phyloP scores from a whole-genome alignment of 2,797 vertebrate genomes.

The Sorex maritimensis region DNA sequence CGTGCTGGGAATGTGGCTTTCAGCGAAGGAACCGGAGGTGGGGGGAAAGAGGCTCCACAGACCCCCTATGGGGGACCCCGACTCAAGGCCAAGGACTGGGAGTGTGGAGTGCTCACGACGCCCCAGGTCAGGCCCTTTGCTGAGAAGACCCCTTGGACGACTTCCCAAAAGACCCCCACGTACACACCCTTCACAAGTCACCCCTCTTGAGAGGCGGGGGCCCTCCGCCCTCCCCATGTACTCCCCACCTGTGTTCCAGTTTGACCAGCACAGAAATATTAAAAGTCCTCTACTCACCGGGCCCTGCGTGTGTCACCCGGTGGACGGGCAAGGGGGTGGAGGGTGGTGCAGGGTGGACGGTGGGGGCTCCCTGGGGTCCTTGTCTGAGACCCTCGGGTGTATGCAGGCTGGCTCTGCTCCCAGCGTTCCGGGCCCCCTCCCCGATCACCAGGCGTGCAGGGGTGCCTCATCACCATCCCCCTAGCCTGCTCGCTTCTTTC shows the following conservation, averaged over 20 bases:
- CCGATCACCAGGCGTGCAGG: too few relatives aligned
- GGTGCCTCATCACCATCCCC: too few relatives aligned
- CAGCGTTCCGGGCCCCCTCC: too few relatives aligned
- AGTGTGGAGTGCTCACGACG: neutral
- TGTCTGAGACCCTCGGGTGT: too few relatives aligned
- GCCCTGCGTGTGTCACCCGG: slow-evolving; percentile 80
- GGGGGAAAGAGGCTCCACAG: slow-evolving; percentile 73
- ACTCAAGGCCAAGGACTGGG: slow-evolving; percentile 76
- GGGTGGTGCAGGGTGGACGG: neutral
- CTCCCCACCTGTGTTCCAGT: slow-evolving; percentile 84
- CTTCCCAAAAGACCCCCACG: slow-evolving; percentile 65
- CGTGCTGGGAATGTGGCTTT: slow-evolving; percentile 78
- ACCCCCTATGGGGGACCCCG: slow-evolving; percentile 81
- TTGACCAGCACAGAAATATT: slow-evolving; percentile 88
- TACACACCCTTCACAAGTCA: slow-evolving; percentile 63
- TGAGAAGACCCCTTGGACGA: slow-evolving; percentile 79
- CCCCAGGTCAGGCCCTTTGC: slow-evolving; percentile 71
- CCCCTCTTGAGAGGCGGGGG: slow-evolving; percentile 77
- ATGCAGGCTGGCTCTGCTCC: too few relatives aligned
- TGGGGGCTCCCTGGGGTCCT: neutral
- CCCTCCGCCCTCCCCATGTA: slow-evolving; percentile 68
- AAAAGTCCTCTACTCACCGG: slow-evolving; percentile 86
- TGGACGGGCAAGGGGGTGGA: neutral
- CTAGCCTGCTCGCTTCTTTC: too few relatives aligned
- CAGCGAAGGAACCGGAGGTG: slow-evolving; percentile 72